These are phyloP conservation scores for Eclectus roratus DNA, from an alignment of 2,113 vertebrate species.

Conservation along the genomic window DNA sequence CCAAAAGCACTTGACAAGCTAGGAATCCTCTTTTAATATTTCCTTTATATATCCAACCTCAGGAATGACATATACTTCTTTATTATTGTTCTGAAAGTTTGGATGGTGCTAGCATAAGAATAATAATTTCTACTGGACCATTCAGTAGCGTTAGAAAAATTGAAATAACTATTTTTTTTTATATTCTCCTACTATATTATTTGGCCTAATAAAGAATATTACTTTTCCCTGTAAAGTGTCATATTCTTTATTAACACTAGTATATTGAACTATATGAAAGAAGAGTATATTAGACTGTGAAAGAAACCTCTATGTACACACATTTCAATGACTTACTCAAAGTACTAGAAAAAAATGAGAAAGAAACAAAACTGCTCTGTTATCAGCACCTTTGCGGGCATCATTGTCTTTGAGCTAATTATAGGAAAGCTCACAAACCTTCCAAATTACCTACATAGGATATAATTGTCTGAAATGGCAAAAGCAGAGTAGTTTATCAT, in stretches of 20 bases:
- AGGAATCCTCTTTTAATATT: neutral
- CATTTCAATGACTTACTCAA: neutral
- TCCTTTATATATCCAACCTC: neutral
- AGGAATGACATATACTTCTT: neutral
- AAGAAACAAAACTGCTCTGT: neutral
- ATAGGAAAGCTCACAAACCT: neutral
- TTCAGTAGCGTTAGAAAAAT: neutral
- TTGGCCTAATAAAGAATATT: neutral
- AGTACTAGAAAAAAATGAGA: neutral
- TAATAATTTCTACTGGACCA: neutral
- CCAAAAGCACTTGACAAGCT: neutral
- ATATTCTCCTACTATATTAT: neutral
- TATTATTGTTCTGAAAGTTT: neutral
- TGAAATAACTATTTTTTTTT: neutral
- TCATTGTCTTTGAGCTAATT: neutral
- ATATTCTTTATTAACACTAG: neutral
- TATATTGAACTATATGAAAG: neutral
- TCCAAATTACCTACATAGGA: neutral
- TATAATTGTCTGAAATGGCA: rapidly evolving
- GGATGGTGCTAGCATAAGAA: neutral
- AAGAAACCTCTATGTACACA: neutral
- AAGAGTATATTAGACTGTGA: neutral
- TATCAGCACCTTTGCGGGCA: neutral
- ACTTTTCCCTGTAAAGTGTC: neutral
- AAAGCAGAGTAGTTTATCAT: rapidly evolving